Conservation (phyloP, 2,888 invertebrate species). For the Bhutanitis thaidina region DNA sequence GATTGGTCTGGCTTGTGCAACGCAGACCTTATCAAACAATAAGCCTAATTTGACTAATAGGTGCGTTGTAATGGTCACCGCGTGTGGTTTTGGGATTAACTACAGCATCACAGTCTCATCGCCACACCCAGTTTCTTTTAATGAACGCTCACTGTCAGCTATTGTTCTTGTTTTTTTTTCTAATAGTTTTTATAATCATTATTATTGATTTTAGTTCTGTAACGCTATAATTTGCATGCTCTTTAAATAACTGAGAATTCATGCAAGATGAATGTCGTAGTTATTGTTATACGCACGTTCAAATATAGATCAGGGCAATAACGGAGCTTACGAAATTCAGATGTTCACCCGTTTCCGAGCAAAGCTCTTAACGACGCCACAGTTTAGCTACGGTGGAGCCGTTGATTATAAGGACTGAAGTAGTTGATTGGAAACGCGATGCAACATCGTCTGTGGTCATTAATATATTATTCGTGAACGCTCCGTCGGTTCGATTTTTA, state of each 20-base stretch:
- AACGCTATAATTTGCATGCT: background rate
- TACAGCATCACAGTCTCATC: conserved; percentile 55
- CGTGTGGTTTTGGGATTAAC: conserved; percentile 77
- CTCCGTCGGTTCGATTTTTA: conserved; percentile 59
- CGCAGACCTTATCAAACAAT: conserved; percentile 65
- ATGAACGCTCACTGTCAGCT: conserved; percentile 62
- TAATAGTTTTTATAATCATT: conserved; percentile 28
- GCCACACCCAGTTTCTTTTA: conserved; percentile 50
- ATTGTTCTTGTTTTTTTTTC: conserved; percentile 60
- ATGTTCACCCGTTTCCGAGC: conserved; percentile 1
- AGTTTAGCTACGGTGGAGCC: background rate
- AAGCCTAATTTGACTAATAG: conserved; percentile 80
- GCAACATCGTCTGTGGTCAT: conserved; percentile 42
- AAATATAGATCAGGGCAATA: no score
- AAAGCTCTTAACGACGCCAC: background rate
- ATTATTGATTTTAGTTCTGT: conserved; percentile 23
- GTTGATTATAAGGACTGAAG: conserved; percentile 13
- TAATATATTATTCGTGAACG: conserved; percentile 71
- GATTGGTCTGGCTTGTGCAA: conserved; percentile 66
- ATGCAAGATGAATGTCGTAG: no score
- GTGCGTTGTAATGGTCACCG: conserved; percentile 76
- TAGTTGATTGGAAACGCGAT: conserved; percentile 2
- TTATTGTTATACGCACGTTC: no score
- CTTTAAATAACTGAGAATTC: background rate
- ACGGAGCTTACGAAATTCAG: conserved; percentile 4